These are phyloP conservation scores for Bettongia penicillata DNA, from an alignment of 2,113 vertebrate species.

Conservation along the genomic window DNA sequence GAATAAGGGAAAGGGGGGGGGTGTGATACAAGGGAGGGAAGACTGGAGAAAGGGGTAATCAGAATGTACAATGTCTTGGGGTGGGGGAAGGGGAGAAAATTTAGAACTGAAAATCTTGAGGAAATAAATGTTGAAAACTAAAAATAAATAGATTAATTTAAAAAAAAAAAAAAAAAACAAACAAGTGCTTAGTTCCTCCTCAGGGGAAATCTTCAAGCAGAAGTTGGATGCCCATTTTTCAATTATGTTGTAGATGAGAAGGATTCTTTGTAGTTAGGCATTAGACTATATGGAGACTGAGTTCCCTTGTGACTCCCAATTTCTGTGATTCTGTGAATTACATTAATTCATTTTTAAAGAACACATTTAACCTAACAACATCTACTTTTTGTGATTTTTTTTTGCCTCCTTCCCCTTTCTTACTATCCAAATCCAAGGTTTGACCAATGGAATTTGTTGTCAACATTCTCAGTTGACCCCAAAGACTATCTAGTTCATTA, in stretches of 20 bases:
- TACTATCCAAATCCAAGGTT: background rate
- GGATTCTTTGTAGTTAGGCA: background rate
- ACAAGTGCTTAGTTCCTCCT: background rate
- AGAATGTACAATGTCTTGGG: too few species aligned
- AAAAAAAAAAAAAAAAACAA: background rate
- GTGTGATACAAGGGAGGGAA: too few species aligned
- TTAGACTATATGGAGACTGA: background rate
- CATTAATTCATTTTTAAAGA: background rate
- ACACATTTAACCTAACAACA: background rate
- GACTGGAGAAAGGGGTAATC: too few species aligned
- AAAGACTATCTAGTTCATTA: background rate
- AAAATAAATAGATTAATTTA: too few species aligned
- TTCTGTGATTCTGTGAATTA: background rate
- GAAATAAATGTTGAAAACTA: too few species aligned
- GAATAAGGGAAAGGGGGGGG: too few species aligned
- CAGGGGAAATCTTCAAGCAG: background rate
- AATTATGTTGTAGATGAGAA: background rate
- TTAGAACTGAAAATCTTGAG: too few species aligned
- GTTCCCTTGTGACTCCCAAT: background rate
- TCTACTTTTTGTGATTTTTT: background rate
- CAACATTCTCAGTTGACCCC: background rate
- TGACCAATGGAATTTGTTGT: background rate
- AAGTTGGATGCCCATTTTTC: background rate
- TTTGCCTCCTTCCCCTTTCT: background rate
- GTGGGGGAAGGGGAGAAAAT: too few species aligned